phyloP scores from a whole-genome alignment of 1,140 invertebrate species.

The Harpegnathos saltator region DNA sequence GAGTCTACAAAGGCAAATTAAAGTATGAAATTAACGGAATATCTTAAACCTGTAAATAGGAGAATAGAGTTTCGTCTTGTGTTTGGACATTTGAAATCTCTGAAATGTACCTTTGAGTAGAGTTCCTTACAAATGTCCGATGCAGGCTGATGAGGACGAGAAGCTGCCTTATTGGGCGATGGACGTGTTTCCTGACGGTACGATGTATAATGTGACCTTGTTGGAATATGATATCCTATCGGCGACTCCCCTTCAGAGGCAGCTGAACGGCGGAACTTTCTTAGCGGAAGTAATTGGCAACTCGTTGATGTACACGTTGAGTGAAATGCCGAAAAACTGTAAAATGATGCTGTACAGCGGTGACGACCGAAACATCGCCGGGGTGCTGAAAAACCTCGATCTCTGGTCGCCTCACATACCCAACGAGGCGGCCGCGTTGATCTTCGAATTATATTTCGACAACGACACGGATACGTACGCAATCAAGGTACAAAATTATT shows the following conservation, averaged over 20 bases:
- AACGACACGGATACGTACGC: slow-evolving; percentile 69
- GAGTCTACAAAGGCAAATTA: slow-evolving; percentile 30
- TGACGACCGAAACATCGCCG: slow-evolving; percentile 78
- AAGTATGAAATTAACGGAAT: too few relatives aligned
- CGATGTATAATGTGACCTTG: slow-evolving; percentile 71
- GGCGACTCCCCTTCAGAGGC: slow-evolving; percentile 71
- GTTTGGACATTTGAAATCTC: slow-evolving; percentile 23
- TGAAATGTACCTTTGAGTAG: slow-evolving; percentile 5
- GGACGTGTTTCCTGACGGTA: slow-evolving; percentile 72
- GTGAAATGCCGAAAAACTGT: slow-evolving; percentile 30
- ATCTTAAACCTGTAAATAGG: too few relatives aligned
- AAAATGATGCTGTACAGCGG: slow-evolving; percentile 80
- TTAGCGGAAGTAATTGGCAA: slow-evolving; percentile 77
- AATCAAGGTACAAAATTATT: slow-evolving; percentile 74
- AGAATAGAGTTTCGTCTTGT: too few relatives aligned
- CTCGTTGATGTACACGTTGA: slow-evolving; percentile 56
- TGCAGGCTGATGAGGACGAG: slow-evolving; percentile 70
- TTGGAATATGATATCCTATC: slow-evolving; percentile 76
- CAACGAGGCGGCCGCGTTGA: slow-evolving; percentile 71
- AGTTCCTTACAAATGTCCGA: too few relatives aligned
- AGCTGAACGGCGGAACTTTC: slow-evolving; percentile 80
- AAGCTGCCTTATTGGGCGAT: slow-evolving; percentile 75
- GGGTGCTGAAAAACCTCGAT: slow-evolving; percentile 76
- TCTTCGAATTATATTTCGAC: slow-evolving; percentile 79
- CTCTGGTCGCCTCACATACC: slow-evolving; percentile 71